phyloP scores from a whole-genome alignment of 2,113 vertebrate species.

The Ochotona princeps region DNA sequence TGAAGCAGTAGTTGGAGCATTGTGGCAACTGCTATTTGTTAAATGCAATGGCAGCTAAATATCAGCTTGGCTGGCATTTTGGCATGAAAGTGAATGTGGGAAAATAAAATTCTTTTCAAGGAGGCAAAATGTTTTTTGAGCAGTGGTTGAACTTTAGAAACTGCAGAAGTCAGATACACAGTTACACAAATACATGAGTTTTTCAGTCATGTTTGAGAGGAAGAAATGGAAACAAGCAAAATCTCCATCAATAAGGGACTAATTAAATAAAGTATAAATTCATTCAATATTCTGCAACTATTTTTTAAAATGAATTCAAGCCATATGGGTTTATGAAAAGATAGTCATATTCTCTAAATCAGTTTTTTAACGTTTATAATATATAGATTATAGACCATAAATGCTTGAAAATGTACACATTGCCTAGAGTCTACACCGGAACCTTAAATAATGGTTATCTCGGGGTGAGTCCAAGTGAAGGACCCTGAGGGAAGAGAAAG shows the following conservation, averaged over 20 bases:
- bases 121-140: not conserved
- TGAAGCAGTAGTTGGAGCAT: not conserved
- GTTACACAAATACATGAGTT: not conserved
- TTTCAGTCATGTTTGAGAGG: not conserved
- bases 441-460: slow-evolving; percentile 6
- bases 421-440: slow-evolving; percentile 10
- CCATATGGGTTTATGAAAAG: not conserved
- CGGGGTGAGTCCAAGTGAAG: not conserved
- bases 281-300: not conserved
- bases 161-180: not conserved
- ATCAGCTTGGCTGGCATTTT: not conserved
- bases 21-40: not conserved
- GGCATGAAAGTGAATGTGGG: not conserved
- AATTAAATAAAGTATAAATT: not conserved
- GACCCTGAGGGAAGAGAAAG: not conserved
- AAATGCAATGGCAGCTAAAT: not conserved
- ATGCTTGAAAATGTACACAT: slow-evolving; percentile 31
- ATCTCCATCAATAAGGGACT: not conserved
- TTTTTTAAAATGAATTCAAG: not conserved
- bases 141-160: not conserved
- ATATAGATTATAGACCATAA: not conserved
- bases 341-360: not conserved
- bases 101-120: slow-evolving; percentile 52
- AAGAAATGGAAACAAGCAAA: not conserved
- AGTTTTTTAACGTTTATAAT: not conserved